These are phyloP conservation scores for Penaeus japonicus DNA, from an alignment of 1,140 invertebrate species.

Conservation along the genomic window DNA sequence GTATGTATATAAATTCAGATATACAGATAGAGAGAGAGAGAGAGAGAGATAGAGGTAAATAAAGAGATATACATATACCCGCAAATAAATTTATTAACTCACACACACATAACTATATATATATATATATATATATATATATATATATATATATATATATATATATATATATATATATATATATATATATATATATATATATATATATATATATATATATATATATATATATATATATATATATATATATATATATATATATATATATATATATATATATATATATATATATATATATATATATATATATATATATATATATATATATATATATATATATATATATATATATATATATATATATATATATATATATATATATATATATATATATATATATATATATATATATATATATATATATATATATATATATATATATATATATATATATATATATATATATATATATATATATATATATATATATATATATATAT, in stretches of 20 bases:
- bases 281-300: too few relatives aligned
- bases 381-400: too few relatives aligned
- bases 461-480: too few relatives aligned
- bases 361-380: too few relatives aligned
- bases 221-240: slow-evolving; percentile 30
- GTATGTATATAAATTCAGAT: background rate
- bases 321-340: too few relatives aligned
- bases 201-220: slow-evolving; percentile 31
- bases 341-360: too few relatives aligned
- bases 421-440: too few relatives aligned
- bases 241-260: slow-evolving; percentile 34
- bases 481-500: too few relatives aligned
- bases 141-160: background rate
- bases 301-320: too few relatives aligned
- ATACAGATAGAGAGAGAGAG: background rate
- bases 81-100: background rate
- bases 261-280: too few relatives aligned
- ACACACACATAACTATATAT: background rate
- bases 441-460: too few relatives aligned
- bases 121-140: background rate
- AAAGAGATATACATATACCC: background rate
- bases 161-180: background rate
- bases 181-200: background rate
- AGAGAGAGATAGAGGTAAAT: background rate
- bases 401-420: too few relatives aligned